These are phyloP conservation scores for Spodoptera littoralis DNA, from an alignment of 2,888 invertebrate species.

Conservation along the genomic window DNA sequence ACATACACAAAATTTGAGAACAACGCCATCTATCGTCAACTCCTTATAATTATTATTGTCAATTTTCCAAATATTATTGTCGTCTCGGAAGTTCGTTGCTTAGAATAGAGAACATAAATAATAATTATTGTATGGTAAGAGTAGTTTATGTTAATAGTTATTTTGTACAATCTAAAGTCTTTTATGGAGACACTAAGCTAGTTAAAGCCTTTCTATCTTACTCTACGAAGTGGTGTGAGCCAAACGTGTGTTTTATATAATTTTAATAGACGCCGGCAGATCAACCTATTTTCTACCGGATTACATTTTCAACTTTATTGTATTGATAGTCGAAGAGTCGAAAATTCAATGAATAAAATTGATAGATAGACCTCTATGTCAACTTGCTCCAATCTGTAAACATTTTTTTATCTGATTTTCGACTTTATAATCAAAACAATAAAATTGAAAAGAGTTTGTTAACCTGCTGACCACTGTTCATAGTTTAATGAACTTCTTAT, in stretches of 20 bases:
- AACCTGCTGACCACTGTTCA: too few species aligned
- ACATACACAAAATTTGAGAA: not conserved
- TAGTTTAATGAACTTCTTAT: too few species aligned
- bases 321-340: too few species aligned
- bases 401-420: too few species aligned
- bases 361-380: too few species aligned
- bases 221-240: constrained; percentile 53
- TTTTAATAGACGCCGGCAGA: constrained; percentile 5
- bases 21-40: constrained; percentile 51
- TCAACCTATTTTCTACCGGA: too few species aligned
- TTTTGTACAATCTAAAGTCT: constrained; percentile 86
- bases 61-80: constrained; percentile 42
- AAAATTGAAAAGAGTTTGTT: too few species aligned
- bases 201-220: constrained; percentile 87
- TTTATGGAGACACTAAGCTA: constrained; percentile 85
- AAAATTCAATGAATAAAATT: too few species aligned
- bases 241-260: constrained; percentile 7
- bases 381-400: too few species aligned
- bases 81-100: constrained; percentile 60
- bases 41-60: constrained; percentile 51
- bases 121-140: constrained; percentile 42
- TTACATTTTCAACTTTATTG: too few species aligned
- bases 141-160: constrained; percentile 56
- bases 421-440: too few species aligned
- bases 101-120: constrained; percentile 40